Base-by-base conservation (phyloP, 2,888 invertebrate species). In the Callyntrura sp. region DNA sequence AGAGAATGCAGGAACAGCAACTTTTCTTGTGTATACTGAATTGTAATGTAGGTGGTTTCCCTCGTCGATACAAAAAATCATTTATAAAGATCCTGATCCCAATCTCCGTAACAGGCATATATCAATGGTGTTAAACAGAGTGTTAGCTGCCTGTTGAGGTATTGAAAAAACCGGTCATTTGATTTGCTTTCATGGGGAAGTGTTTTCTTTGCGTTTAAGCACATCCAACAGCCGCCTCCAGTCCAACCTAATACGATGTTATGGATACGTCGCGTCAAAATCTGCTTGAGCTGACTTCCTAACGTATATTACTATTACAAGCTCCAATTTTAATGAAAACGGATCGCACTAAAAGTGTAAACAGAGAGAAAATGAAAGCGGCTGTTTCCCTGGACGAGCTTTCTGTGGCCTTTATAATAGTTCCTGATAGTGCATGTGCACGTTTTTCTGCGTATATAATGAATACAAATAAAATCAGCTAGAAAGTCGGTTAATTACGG, bases 81-180 rank as follows among this genome's bases (percentile, higher is more conserved):
- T 48, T 70, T 70, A 70, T 70, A 45, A 6, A 45, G 45, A 20
- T 70, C 6, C 45, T 45, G 45, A 70, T 70, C 70, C 35, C 35
- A 6, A 35, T 35, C 35, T 35, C 35, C 35, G 35, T 35, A 35
- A 35, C 35, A 35, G 5, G 20, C 20, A 23, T 17, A 70, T 70
- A 51, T 51, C 45, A 70, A 17, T 45, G n/a, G 43, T 70, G 70
- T 70, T 70, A 70, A 70, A 43, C 8, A 43, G 17, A 45, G 20
- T 45, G 70, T 70, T 70, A 45, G 70, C 6, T 70, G 70, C 70
- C 70, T 70, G 70, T 70, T 70, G 70, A 70, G 70, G 43, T 45
- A 43, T 70, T 70, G 43, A 28, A 11, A n/a, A 35, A 68, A 35
- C 14, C 12, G 28, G 65, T 28, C 25, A 28, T 70, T 70, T 70